Evolutionary conservation across 2,888 invertebrate species (phyloP).

Genomic region (Drosophila kuntzei): DNA sequence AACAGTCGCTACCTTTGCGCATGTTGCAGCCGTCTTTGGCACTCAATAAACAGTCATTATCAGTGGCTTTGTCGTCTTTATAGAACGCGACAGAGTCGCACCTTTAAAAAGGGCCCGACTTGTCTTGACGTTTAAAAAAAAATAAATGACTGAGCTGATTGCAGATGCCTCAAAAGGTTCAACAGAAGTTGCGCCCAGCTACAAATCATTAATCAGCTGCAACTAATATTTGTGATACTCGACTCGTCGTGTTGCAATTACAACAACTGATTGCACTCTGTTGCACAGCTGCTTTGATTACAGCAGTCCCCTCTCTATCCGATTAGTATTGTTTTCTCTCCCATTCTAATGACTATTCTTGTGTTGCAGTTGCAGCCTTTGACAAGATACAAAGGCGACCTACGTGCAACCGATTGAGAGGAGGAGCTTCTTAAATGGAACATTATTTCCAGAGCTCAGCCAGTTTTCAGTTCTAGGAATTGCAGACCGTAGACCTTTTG

Average conservation of each 20-base stretch:
- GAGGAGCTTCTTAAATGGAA: conserved; percentile 18
- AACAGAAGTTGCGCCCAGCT: conserved; percentile 18
- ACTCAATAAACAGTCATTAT: conserved; percentile 71
- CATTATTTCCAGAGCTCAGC: conserved; percentile 35
- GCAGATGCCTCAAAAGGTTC: conserved; percentile 35
- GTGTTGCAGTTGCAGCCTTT: conserved; percentile 12
- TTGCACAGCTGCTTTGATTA: conserved; percentile 40
- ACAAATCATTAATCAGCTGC: conserved; percentile 74
- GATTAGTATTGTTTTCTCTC: not conserved
- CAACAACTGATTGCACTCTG: conserved; percentile 38
- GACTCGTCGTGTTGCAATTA: conserved; percentile 33
- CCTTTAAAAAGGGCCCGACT: conserved; percentile 44
- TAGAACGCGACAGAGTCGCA: conserved; percentile 51
- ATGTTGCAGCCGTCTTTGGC: conserved; percentile 57
- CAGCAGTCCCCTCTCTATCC: not conserved
- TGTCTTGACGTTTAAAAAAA: conserved; percentile 17
- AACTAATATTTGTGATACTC: conserved; percentile 60
- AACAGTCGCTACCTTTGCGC: conserved; percentile 25
- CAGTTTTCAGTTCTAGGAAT: conserved; percentile 55
- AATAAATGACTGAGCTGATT: conserved; percentile 42
- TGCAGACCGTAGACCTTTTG: conserved; percentile 24
- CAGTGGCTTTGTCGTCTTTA: conserved; percentile 48
- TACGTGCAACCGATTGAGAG: conserved; percentile 28
- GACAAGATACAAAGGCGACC: conserved; percentile 24
- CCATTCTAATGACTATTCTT: conserved; percentile 34